Conservation (phyloP, 2,888 invertebrate species). For the Lepidochrysops patricia region DNA sequence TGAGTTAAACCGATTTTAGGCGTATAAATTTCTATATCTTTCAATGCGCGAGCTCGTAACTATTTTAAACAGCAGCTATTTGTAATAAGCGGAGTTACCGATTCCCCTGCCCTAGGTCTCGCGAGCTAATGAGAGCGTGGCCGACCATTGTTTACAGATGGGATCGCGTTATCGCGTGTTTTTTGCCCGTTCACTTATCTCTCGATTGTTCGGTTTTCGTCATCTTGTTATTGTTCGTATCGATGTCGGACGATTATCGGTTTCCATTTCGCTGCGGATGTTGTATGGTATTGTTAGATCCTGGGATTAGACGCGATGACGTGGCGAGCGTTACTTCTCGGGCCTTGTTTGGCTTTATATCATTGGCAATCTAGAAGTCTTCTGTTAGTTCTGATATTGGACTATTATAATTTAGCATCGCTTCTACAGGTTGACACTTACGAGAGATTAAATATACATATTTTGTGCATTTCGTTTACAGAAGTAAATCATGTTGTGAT, state of each 20-base stretch:
- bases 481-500: no score
- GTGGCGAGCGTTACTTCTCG: no score
- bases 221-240: conserved; percentile 39
- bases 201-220: conserved; percentile 63
- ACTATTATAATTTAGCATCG: no score
- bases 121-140: conserved; percentile 69
- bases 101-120: neutral
- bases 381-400: no score
- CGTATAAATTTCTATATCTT: no score
- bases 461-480: no score
- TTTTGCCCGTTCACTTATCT: conserved; percentile 67
- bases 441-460: no score
- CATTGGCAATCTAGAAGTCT: no score
- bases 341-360: no score
- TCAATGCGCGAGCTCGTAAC: no score
- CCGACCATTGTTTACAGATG: conserved; percentile 68
- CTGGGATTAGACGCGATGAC: neutral
- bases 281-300: conserved; percentile 15
- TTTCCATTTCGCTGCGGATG: neutral
- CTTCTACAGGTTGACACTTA: no score
- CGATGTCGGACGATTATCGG: conserved; percentile 28
- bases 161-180: conserved; percentile 61
- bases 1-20: no score
- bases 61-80: neutral
- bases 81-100: neutral